phyloP scores from a whole-genome alignment of 2,113 vertebrate species.

The Chroicocephalus ridibundus region DNA sequence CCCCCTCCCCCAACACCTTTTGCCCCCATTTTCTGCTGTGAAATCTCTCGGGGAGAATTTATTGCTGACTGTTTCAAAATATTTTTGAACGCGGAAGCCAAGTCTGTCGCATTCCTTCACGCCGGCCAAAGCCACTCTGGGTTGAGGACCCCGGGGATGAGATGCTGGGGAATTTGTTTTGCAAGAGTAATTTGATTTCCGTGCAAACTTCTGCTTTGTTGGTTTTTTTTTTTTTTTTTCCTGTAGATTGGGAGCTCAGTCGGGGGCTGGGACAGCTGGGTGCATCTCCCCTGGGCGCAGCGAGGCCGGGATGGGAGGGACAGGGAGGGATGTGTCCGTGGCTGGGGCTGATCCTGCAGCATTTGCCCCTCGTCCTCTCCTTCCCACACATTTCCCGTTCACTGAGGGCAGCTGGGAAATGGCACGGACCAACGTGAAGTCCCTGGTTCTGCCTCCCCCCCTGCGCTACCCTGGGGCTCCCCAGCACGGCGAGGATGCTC shows the following conservation, averaged over 20 bases:
- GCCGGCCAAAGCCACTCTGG: neutral
- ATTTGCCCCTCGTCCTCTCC: neutral
- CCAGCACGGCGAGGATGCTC: neutral
- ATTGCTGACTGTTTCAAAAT: slow-evolving; percentile 17
- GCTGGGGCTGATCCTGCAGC: neutral
- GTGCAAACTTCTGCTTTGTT: neutral
- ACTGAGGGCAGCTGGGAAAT: neutral
- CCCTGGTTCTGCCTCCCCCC: neutral
- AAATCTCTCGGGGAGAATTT: neutral
- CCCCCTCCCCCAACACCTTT: neutral
- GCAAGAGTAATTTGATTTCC: neutral
- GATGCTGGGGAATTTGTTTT: neutral
- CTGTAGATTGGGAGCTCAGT: neutral
- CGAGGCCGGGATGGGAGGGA: neutral
- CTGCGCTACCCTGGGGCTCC: rapidly evolving
- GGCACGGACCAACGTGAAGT: rapidly evolving
- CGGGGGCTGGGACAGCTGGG: rapidly evolving
- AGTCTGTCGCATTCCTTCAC: neutral
- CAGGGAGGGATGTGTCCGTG: rapidly evolving
- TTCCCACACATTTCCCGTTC: neutral
- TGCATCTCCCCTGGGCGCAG: neutral
- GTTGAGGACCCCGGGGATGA: neutral
- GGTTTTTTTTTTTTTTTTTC: neutral
- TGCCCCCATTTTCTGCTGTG: neutral
- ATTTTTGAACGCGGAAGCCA: neutral